phyloP scores from a whole-genome alignment of 2,888 invertebrate genomes.

The Cerceris ruficornis region DNA sequence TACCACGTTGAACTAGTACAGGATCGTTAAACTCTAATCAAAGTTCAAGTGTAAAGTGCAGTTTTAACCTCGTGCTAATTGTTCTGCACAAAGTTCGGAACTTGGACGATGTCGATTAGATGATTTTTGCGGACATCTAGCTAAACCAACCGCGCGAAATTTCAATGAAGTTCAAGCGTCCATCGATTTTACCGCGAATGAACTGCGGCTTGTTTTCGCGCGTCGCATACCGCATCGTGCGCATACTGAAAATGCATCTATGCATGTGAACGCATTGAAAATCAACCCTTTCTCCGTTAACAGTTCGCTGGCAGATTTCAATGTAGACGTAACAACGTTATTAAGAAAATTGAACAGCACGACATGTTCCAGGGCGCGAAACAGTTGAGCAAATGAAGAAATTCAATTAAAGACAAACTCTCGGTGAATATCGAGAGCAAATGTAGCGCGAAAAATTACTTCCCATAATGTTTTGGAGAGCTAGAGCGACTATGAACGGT shows the following conservation, averaged over 20 bases:
- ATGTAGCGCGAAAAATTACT: too few relatives aligned
- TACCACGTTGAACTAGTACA: constrained; percentile 9
- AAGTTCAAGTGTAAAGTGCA: constrained; percentile 37
- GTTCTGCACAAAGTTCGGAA: constrained; percentile 6
- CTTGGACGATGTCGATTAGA: constrained; percentile 8
- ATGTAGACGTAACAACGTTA: too few relatives aligned
- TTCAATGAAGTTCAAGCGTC: constrained; percentile 27
- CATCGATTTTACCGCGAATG: constrained; percentile 6
- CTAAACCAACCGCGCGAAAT: constrained; percentile 7
- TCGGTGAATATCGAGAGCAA: too few relatives aligned
- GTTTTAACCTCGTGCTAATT: constrained; percentile 27
- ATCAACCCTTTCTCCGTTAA: too few relatives aligned
- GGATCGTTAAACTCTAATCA: constrained; percentile 38
- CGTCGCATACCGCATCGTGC: background rate
- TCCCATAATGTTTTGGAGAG: too few relatives aligned
- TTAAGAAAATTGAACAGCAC: too few relatives aligned
- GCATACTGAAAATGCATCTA: background rate
- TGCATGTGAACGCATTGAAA: background rate
- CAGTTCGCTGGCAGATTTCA: too few relatives aligned
- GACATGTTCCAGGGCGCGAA: too few relatives aligned
- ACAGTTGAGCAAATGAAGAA: too few relatives aligned
- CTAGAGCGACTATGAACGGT: too few relatives aligned
- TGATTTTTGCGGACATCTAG: background rate
- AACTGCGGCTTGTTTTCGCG: background rate
- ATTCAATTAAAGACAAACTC: too few relatives aligned